Percentiles rank a stretch among this genome's conserved stretches.
These are phyloP conservation scores for Crambe crambe DNA, from an alignment of 37 sponge, comb jelly and placozoan species.

Conservation along the genomic window DNA sequence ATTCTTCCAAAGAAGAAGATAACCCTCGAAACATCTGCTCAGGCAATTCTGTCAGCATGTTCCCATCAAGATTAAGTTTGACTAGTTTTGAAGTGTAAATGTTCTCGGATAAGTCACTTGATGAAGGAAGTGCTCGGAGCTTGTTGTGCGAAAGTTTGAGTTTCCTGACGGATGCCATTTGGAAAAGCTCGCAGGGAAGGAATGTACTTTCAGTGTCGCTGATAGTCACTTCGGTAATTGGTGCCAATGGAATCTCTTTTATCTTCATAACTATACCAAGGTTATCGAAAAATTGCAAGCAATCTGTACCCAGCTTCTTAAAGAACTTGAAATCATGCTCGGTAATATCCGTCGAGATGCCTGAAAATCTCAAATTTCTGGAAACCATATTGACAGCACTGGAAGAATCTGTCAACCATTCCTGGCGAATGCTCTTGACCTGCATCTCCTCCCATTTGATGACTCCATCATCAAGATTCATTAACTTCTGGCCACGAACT, in stretches of 20 bases:
- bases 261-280: background rate
- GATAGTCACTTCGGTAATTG: constrained; percentile 44
- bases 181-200: constrained; percentile 67
- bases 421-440: constrained; percentile 5
- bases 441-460: constrained; percentile 44
- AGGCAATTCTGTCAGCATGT: constrained; percentile 49
- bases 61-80: constrained; percentile 44
- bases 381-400: constrained; percentile 29
- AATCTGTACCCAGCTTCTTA: constrained; percentile 22
- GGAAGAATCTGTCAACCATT: constrained; percentile 29
- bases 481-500: background rate
- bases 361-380: background rate
- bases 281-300: constrained; percentile 34
- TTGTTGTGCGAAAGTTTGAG: constrained; percentile 60
- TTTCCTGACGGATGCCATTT: constrained; percentile 10
- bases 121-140: constrained; percentile 39
- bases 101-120: background rate
- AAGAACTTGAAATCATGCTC: constrained; percentile 5
- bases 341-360: background rate
- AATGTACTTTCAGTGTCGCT: constrained; percentile 25
- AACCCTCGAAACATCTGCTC: constrained; percentile 37
- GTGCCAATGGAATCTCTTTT: background rate
- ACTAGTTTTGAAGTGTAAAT: constrained; percentile 33
- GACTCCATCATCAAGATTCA: background rate
- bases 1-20: constrained; percentile 32